A percentile compares a stretch with the other conserved stretches of the same genome.
Conservation (phyloP, 2,888 invertebrate species). For the Conus canariensis region DNA sequence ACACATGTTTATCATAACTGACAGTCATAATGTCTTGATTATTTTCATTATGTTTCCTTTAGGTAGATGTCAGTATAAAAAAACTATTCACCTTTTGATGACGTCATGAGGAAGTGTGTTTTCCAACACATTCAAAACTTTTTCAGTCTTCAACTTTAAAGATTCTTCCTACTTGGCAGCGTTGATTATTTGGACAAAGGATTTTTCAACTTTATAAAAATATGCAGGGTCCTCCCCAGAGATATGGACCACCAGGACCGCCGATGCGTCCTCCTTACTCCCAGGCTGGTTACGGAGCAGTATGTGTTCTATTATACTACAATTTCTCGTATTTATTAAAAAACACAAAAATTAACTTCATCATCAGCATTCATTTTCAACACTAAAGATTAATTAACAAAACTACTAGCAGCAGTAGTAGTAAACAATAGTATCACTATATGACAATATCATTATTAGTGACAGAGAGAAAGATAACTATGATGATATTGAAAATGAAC, state of each 20-base stretch:
- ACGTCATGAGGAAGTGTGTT: conserved; percentile 16
- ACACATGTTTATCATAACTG: too few species aligned
- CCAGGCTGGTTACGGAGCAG: conserved; percentile 48
- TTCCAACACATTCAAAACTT: neutral
- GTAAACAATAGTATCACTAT: too few species aligned
- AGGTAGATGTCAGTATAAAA: neutral
- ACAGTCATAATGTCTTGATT: too few species aligned
- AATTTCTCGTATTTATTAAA: neutral
- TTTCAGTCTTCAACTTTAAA: neutral
- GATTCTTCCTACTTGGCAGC: conserved; percentile 18
- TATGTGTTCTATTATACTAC: conserved; percentile 29
- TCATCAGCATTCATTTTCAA: too few species aligned
- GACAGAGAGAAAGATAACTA: too few species aligned
- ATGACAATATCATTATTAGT: too few species aligned
- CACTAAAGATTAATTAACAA: too few species aligned
- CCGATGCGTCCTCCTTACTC: conserved; percentile 50
- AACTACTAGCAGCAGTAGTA: too few species aligned
- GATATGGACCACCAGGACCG: conserved; percentile 48
- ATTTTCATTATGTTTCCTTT: neutral
- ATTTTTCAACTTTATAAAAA: conserved; percentile 1
- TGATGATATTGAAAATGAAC: too few species aligned
- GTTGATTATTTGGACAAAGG: conserved; percentile 14
- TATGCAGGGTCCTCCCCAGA: conserved; percentile 50
- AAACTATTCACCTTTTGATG: neutral
- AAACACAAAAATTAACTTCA: too few species aligned